phyloP scores from a whole-genome alignment of 2,113 vertebrate species.

The Esox niger region DNA sequence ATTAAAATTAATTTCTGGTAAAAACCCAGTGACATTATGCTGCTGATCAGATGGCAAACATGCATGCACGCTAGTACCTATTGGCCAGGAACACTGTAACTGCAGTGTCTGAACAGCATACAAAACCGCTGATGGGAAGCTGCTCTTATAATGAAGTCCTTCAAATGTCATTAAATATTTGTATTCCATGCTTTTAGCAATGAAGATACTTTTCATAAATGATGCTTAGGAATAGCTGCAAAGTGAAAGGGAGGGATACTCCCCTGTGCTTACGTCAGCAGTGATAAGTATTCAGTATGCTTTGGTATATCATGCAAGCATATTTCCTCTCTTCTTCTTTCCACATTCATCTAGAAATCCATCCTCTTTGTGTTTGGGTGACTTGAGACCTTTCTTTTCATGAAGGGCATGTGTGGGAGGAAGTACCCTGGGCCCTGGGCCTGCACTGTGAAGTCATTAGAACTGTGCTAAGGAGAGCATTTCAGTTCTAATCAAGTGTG shows the following conservation, averaged over 20 bases:
- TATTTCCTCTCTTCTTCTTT: not conserved
- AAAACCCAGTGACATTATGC: constrained; percentile 69
- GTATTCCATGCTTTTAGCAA: constrained; percentile 38
- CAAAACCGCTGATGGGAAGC: constrained; percentile 35
- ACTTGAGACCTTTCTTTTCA: constrained; percentile 39
- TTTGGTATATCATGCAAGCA: not conserved
- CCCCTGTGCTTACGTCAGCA: constrained; percentile 1
- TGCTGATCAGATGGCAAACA: constrained; percentile 24
- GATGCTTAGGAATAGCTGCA: constrained; percentile 17
- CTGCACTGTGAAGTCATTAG: constrained; percentile 42
- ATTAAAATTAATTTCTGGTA: constrained; percentile 71
- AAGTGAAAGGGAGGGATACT: constrained; percentile 26
- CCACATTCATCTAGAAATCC: constrained; percentile 24
- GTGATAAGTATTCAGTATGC: not conserved
- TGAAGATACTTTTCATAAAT: constrained; percentile 35
- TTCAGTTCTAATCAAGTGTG: constrained; percentile 30
- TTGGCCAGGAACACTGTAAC: not conserved
- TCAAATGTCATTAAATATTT: constrained; percentile 65
- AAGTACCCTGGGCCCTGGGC: constrained; percentile 61
- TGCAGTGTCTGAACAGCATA: not conserved
- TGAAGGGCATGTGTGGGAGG: constrained; percentile 52
- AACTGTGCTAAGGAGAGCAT: constrained; percentile 61
- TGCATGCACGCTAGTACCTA: constrained; percentile 28
- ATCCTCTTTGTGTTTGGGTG: constrained; percentile 38
- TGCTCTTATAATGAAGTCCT: constrained; percentile 30